Percentiles rank a stretch among this genome's conserved stretches.
These are phyloP conservation scores for Antheraea yamamai DNA, from an alignment of 2,888 invertebrate species.

Conservation along the genomic window DNA sequence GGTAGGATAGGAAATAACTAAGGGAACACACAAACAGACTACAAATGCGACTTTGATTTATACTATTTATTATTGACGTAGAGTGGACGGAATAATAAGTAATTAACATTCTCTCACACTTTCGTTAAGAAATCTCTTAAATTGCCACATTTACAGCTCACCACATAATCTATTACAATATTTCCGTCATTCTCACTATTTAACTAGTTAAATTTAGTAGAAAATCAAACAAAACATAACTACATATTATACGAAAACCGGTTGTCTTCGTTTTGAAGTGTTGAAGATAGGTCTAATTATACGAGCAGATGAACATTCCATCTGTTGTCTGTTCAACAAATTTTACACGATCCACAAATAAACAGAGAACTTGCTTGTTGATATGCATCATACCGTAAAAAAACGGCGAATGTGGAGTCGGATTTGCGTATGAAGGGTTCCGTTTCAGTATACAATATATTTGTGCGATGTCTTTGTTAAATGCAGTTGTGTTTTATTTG, in stretches of 20 bases:
- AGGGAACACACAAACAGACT: background rate
- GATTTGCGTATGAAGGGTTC: too few relatives aligned
- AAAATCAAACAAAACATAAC: background rate
- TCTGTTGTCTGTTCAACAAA: conserved; percentile 1
- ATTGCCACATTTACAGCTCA: background rate
- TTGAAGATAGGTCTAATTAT: conserved; percentile 3
- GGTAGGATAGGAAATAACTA: too few relatives aligned
- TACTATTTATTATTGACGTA: background rate
- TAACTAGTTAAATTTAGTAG: background rate
- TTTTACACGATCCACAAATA: conserved; percentile 1
- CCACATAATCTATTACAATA: background rate
- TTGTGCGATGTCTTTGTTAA: too few relatives aligned
- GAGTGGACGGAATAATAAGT: background rate
- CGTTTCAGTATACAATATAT: too few relatives aligned
- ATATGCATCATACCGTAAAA: background rate
- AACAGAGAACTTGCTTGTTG: background rate
- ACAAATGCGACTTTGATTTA: background rate
- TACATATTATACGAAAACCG: background rate
- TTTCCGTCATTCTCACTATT: background rate
- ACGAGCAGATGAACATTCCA: background rate
- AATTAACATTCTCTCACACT: background rate
- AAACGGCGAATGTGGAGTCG: too few relatives aligned
- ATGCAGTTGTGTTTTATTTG: too few relatives aligned
- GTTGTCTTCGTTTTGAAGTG: background rate
- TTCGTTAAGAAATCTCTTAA: background rate